Base-by-base conservation (phyloP, 1,140 invertebrate genomes). In the Drosophila triauraria region DNA sequence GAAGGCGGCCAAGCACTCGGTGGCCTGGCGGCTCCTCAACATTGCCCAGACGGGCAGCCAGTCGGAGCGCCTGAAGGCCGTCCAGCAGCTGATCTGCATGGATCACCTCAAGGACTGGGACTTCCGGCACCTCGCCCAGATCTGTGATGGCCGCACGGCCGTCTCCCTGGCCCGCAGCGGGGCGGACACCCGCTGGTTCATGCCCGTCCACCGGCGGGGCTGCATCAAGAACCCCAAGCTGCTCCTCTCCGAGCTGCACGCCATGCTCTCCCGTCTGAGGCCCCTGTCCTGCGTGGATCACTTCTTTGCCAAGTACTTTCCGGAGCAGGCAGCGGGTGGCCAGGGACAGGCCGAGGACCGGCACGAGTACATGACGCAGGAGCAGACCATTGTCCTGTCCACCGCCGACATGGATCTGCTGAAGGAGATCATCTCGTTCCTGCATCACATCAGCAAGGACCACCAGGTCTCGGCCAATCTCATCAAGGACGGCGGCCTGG, bases 91-190 rank as follows among this genome's bases (percentile, higher is more conserved):
- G 12, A 91, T 93, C 1, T 83, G 80, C 56, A 93, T 93, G 70
- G 90, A 93, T 71, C 92, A 93, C 46, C 74, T 93, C 1, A 93
- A 93, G 78, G 94, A 95, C 69, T 95, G 95, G 95, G 94, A 95
- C 54, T 95, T 94, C 92, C 91, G 92, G 25, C 93, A 95, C 58
- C 92, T 96, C 60, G 95, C 95, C 8, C 95, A 95, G 91, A 95
- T 94, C 86, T 94, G 95, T 68, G 94, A 96, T 93, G 93, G 94
- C 20, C 94, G 93, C 84, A 95, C 95, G n/a, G 95, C 95, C 4
- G 93, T 95, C 7, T 94, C 94, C 23, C 91, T 96, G 54, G 95
- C 95, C 32, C 91, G 95, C 75, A 93, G 93, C 13, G 91, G 93
- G 17, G 93, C 94, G 76, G 93, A 94, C 46, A 93, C 95, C 78